Evolutionary conservation across 2,113 vertebrate species (phyloP).

Genomic region (Romanogobio albipinnatus): DNA sequence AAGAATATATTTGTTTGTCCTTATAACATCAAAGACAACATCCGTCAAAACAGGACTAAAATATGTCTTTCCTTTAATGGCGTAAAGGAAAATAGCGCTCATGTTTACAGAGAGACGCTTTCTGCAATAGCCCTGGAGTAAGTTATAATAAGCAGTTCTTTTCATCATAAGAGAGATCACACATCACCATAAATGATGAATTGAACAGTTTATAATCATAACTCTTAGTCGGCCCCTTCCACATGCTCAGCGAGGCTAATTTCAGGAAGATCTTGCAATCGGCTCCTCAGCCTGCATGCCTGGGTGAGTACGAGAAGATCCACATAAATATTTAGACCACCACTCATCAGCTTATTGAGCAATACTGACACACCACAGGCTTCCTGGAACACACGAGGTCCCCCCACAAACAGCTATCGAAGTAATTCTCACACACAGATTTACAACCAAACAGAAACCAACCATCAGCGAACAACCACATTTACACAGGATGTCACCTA

Average conservation of each 20-base stretch:
- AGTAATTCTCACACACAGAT: not conserved
- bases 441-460: not conserved
- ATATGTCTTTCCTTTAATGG: not conserved
- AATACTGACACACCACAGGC: conserved; percentile 8
- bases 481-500: not conserved
- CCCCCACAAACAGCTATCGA: not conserved
- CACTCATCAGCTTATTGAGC: conserved; percentile 25
- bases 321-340: conserved; percentile 20
- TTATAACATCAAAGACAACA: not conserved
- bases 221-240: not conserved
- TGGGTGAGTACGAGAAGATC: not conserved
- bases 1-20: not conserved
- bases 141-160: not conserved
- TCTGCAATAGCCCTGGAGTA: not conserved
- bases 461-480: not conserved
- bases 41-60: not conserved
- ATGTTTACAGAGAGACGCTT: not conserved
- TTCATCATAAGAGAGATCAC: not conserved
- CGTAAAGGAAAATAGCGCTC: not conserved
- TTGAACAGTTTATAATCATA: not conserved
- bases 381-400: conserved; percentile 1
- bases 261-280: not conserved
- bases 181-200: not conserved
- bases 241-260: conserved; percentile 5
- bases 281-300: conserved; percentile 1